Conservation (phyloP, 2,888 invertebrate species). For the Drosophila pegasa region DNA sequence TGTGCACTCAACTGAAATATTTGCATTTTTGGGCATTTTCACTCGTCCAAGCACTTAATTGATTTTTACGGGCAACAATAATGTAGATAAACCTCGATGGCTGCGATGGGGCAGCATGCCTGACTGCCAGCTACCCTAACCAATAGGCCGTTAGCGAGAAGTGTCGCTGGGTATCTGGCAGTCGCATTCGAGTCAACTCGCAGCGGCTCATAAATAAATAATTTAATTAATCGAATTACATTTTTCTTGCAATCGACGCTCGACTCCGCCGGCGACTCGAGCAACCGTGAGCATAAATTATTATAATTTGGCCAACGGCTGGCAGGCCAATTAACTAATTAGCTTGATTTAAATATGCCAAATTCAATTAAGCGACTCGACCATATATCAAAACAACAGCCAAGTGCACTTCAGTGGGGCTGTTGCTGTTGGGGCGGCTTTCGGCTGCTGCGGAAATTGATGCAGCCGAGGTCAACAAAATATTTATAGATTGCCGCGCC, state of each 20-base stretch:
- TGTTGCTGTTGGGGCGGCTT: slow-evolving; percentile 2
- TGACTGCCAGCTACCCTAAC: too few species aligned
- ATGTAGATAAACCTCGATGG: not conserved
- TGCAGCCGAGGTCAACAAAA: slow-evolving; percentile 25
- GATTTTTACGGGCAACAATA: slow-evolving; percentile 25
- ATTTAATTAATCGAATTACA: slow-evolving; percentile 12
- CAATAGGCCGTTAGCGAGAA: too few species aligned
- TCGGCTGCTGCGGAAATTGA: slow-evolving; percentile 32
- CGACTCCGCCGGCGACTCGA: not conserved
- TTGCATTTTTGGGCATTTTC: slow-evolving; percentile 34
- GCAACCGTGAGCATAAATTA: slow-evolving; percentile 1
- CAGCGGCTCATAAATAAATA: slow-evolving; percentile 8
- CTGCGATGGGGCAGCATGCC: not conserved
- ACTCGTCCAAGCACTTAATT: slow-evolving; percentile 29
- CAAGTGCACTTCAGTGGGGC: not conserved
- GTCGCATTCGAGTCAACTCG: not conserved
- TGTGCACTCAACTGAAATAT: slow-evolving; percentile 33
- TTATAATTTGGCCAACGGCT: not conserved
- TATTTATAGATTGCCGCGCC: slow-evolving; percentile 59
- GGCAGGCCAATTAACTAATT: slow-evolving; percentile 51
- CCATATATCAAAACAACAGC: not conserved
- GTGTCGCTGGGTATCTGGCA: not conserved
- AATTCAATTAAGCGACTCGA: not conserved
- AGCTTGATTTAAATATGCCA: slow-evolving; percentile 24
- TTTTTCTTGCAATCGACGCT: slow-evolving; percentile 5